Evolutionary conservation across 2,113 vertebrate species (phyloP).

Genomic region (Etia nguti): DNA sequence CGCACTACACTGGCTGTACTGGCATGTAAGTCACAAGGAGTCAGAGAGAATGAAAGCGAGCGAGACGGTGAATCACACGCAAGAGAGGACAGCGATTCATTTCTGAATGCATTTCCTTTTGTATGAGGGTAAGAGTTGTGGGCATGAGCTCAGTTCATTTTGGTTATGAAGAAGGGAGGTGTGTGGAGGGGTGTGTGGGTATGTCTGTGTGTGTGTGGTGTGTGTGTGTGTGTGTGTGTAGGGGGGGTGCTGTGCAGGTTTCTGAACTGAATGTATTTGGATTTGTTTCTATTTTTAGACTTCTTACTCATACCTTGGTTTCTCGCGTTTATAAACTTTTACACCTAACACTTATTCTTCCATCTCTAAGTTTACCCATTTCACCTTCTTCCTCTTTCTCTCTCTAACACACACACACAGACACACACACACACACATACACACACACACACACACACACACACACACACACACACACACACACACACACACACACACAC

Average conservation of each 20-base stretch:
- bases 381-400: neutral
- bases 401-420: neutral
- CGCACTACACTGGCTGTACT: neutral
- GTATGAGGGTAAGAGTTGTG: neutral
- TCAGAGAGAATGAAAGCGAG: neutral
- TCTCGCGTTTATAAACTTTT: neutral
- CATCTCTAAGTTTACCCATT: neutral
- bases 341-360: neutral
- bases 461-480: neutral
- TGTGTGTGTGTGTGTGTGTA: neutral
- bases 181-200: neutral
- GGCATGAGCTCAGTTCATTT: neutral
- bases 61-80: neutral
- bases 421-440: neutral
- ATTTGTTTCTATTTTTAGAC: neutral
- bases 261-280: neutral
- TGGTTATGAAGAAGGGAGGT: neutral
- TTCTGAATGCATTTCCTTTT: slow-evolving; percentile 14
- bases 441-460: neutral
- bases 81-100: neutral
- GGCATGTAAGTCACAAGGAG: neutral
- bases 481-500: neutral
- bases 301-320: neutral
- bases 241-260: neutral
- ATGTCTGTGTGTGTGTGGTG: neutral